These are phyloP conservation scores for Poecilia picta DNA, from an alignment of 2,797 vertebrate genomes.

Conservation along the genomic window DNA sequence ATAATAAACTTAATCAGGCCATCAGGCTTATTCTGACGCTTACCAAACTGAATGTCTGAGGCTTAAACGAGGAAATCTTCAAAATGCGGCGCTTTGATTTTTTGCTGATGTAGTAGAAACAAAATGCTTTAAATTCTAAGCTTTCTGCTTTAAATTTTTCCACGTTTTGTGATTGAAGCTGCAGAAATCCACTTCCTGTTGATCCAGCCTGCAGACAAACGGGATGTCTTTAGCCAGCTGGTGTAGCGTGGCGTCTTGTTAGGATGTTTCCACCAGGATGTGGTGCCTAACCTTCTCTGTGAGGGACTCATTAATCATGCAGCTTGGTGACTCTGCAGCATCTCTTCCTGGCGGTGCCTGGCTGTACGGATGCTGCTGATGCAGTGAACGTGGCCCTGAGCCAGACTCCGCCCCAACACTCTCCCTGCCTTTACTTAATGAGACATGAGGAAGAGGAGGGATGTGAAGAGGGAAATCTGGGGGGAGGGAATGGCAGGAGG, in stretches of 20 bases:
- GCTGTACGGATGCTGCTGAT: constrained; percentile 64
- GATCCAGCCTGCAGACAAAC: neutral
- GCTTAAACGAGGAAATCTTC: neutral
- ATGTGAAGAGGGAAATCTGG: neutral
- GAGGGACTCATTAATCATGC: constrained; percentile 39
- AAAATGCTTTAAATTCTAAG: neutral
- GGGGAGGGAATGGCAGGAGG: constrained; percentile 13
- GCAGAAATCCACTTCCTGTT: neutral
- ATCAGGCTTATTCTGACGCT: neutral
- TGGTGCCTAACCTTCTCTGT: constrained; percentile 8
- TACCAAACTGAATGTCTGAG: neutral
- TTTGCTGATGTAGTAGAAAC: neutral
- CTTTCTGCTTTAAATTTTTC: neutral
- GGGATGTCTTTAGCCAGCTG: neutral
- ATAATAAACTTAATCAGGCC: no score
- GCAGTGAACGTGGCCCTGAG: constrained; percentile 43
- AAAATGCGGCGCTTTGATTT: neutral
- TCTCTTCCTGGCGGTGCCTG: constrained; percentile 79
- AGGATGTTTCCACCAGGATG: neutral
- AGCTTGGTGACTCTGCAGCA: constrained; percentile 55
- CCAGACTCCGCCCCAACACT: constrained; percentile 59
- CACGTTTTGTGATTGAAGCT: neutral
- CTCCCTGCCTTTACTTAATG: constrained; percentile 47
- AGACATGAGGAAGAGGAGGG: constrained; percentile 23
- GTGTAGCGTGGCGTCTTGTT: neutral